Evolutionary conservation across 2,888 invertebrate species (phyloP), one percentile per base, ranked within the genome.

Genomic region (Isoperla grammatica): DNA sequence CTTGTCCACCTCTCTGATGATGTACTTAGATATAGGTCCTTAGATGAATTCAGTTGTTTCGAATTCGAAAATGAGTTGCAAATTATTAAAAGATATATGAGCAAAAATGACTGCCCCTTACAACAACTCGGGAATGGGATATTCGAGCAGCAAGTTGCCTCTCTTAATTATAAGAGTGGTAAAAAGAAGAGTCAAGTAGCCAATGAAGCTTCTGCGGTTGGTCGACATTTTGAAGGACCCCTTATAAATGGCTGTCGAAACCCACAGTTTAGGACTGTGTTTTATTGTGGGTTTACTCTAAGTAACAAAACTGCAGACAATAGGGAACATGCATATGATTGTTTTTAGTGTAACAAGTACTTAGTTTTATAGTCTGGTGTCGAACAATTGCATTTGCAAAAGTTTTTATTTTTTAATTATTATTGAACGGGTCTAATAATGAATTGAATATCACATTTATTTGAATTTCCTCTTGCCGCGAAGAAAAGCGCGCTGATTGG

Each of bases 1-100:
- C 58, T 67, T 13, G 59, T 66, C 29, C 67, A 68, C 60, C 48
- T 67, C n/a, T 58, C 66, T 19, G 55, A 64, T 46, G 68, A 67
- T 63, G 66, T 63, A 11, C 11, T 15, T 22, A 62, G 56, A 42
- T 66, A 60, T 61, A 65, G 65, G 8, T 29, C 17, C 13, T 61
- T 68, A 29, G 66, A 67, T 43, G 56, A 54, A 12, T 63, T 63
- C 48, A 67, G 66, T 40, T 37, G 57, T 9, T 68, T 67, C 61
- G 59, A 61, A 19, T 67, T 65, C 62, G 67, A 67, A 59, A 67
- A 63, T 43, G 65, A 49, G 42, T 39, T 67, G 19, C 60, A 58
- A 1, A 59, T 39, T 40, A 43, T 67, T 39, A 60, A 60, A 40
- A 60, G 39, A 46, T 19, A 20, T 22, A 12, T 60, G 13, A 43